phyloP scores from a whole-genome alignment of 2,113 vertebrate genomes.

The Anguilla japonica region DNA sequence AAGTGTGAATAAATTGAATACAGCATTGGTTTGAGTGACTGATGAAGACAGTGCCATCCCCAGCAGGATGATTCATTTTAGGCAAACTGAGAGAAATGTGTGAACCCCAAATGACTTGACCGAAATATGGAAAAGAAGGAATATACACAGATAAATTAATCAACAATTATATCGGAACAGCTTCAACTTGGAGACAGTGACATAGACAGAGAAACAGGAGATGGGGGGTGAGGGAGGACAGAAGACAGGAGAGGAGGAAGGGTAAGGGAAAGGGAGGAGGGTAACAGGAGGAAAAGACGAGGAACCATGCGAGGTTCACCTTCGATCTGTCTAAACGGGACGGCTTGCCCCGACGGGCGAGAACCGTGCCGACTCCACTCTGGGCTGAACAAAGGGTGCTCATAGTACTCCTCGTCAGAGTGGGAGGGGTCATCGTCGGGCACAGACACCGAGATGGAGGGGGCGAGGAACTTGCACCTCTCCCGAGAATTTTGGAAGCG shows the following conservation, averaged over 20 bases:
- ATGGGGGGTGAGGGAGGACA: slow-evolving; percentile 21
- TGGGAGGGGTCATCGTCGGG: slow-evolving; percentile 88
- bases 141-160: slow-evolving; percentile 37
- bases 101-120: slow-evolving; percentile 36
- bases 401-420: slow-evolving; percentile 92
- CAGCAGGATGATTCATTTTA: too few species aligned
- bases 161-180: slow-evolving; percentile 47
- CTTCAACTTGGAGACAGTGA: slow-evolving; percentile 50
- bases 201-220: slow-evolving; percentile 49
- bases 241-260: slow-evolving; percentile 37
- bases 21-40: not conserved
- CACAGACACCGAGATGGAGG: slow-evolving; percentile 93
- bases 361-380: slow-evolving; percentile 83
- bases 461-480: slow-evolving; percentile 82
- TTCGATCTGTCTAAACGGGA: slow-evolving; percentile 87
- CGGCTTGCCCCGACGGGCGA: slow-evolving; percentile 78
- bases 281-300: slow-evolving; percentile 51
- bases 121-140: slow-evolving; percentile 40
- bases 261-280: slow-evolving; percentile 16
- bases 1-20: not conserved
- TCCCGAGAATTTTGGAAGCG: slow-evolving; percentile 79
- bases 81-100: too few species aligned
- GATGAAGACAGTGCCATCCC: not conserved
- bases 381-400: slow-evolving; percentile 92
- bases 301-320: slow-evolving; percentile 92